These are phyloP conservation scores for Notechis scutatus DNA, from an alignment of 2,113 vertebrate species.

Conservation along the genomic window DNA sequence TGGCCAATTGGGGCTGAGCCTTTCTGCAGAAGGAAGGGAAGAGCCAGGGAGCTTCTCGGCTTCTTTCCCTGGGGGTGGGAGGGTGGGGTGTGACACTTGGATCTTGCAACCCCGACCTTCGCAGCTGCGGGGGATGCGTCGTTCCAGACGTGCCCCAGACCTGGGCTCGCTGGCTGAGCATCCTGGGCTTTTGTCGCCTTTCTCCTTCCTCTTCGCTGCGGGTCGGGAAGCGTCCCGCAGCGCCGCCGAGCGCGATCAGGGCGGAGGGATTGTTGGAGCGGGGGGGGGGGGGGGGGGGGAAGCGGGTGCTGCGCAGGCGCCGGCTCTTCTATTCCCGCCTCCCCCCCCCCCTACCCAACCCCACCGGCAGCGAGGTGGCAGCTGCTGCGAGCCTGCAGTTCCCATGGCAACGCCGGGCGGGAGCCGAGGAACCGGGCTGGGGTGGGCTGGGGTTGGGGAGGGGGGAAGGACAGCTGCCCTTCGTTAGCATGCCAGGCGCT, in stretches of 20 bases:
- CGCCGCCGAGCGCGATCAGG: neutral
- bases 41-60: neutral
- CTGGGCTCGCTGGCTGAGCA: neutral
- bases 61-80: neutral
- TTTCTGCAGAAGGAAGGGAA: neutral
- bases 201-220: neutral
- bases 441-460: accelerated
- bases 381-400: neutral
- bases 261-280: neutral
- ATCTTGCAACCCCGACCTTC: neutral
- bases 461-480: neutral
- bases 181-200: neutral
- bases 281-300: accelerated
- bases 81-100: neutral
- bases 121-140: neutral
- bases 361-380: neutral
- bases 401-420: neutral
- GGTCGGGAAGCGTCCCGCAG: neutral
- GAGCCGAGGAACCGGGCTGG: neutral
- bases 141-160: neutral
- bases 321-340: too few relatives aligned
- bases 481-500: neutral
- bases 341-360: too few relatives aligned
- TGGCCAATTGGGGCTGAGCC: neutral
- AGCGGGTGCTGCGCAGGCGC: neutral